Conservation (phyloP, 2,888 invertebrate species). For the Entomobrya multifasciata region DNA sequence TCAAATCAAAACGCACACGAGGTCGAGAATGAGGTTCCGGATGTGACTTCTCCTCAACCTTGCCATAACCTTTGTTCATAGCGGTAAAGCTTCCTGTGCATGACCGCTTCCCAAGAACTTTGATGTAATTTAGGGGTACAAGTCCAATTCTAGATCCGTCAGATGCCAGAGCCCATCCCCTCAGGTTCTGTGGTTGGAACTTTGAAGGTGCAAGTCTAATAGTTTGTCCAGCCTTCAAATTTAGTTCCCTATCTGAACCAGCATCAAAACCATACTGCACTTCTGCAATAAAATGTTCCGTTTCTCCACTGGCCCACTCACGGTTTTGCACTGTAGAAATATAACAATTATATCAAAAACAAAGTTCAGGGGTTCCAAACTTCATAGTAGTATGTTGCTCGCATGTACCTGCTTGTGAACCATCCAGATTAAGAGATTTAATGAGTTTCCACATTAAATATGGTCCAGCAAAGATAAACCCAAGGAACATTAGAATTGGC, state of each 20-base stretch:
- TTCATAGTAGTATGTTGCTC: no score
- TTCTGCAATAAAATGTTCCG: constrained; percentile 82
- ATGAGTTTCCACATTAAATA: constrained; percentile 93
- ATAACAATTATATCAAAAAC: neutral
- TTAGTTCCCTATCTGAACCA: constrained; percentile 87
- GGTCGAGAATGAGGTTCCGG: neutral
- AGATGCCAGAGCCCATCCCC: constrained; percentile 83
- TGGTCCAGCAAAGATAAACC: constrained; percentile 93
- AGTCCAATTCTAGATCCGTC: constrained; percentile 83
- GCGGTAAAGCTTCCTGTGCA: neutral
- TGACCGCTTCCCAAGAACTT: constrained; percentile 81
- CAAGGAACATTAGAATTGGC: constrained; percentile 95
- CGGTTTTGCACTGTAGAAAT: constrained; percentile 55
- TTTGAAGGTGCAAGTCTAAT: constrained; percentile 91
- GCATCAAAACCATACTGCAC: constrained; percentile 90
- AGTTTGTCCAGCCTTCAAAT: constrained; percentile 88
- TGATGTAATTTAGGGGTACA: constrained; percentile 84
- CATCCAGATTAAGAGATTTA: constrained; percentile 81
- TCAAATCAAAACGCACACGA: constrained; percentile 52
- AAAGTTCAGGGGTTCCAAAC: no score
- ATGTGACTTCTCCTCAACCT: neutral
- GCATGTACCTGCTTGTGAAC: constrained; percentile 62
- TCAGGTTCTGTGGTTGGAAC: constrained; percentile 87
- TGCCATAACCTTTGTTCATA: neutral
- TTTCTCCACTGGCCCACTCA: constrained; percentile 82